Evolutionary conservation across 2,888 invertebrate species (phyloP).

Genomic region (Netelia virgata): DNA sequence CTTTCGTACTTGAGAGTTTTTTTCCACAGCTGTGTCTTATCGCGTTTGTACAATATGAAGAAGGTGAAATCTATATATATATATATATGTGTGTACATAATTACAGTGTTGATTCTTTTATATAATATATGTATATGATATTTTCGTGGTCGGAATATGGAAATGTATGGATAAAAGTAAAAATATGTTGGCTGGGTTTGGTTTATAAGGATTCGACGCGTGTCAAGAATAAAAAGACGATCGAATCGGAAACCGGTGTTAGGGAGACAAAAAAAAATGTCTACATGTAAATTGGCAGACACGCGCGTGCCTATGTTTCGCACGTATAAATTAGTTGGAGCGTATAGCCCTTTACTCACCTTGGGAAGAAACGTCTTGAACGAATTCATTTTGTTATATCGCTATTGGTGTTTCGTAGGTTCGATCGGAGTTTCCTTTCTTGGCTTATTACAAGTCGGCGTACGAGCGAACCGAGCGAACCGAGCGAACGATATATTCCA

Average conservation of each 20-base stretch:
- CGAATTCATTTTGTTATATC: slow-evolving; percentile 56
- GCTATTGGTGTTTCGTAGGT: not conserved
- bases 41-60: not conserved
- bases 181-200: not conserved
- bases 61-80: not conserved
- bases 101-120: not conserved
- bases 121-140: not conserved
- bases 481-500: no score
- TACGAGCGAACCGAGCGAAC: no score
- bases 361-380: slow-evolving; percentile 54
- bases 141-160: no score
- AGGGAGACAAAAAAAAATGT: no score
- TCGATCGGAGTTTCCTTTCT: not conserved
- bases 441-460: no score
- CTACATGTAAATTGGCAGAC: no score
- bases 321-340: no score
- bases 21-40: no score
- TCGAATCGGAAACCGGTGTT: no score
- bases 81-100: not conserved
- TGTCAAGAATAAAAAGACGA: no score
- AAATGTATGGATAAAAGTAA: not conserved
- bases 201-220: not conserved
- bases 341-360: slow-evolving; percentile 40
- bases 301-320: no score
- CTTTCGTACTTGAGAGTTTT: no score